Evolutionary conservation across 2,113 vertebrate genomes (phyloP).

Genomic region (Ammodramus savannarum): DNA sequence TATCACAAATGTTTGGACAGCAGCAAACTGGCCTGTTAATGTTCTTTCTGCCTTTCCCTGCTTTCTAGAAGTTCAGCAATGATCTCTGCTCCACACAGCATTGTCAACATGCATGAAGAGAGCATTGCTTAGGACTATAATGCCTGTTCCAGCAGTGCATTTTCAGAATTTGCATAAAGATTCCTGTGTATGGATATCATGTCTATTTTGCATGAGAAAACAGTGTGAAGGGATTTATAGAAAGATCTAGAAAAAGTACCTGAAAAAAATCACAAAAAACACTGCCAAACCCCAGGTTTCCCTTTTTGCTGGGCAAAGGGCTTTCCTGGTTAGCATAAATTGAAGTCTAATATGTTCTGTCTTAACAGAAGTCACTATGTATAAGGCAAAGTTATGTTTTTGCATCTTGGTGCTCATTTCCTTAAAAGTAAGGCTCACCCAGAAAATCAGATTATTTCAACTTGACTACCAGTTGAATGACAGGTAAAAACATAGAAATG

Average conservation of each 20-base stretch:
- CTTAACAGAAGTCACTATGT: not conserved
- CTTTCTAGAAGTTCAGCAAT: not conserved
- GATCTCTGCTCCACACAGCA: not conserved
- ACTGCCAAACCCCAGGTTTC: not conserved
- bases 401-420: not conserved
- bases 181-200: not conserved
- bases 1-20: not conserved
- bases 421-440: not conserved
- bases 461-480: not conserved
- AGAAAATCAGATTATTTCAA: not conserved
- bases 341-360: not conserved
- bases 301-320: not conserved
- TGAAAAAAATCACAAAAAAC: not conserved
- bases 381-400: not conserved
- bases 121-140: rapidly evolving
- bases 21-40: not conserved
- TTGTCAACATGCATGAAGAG: not conserved
- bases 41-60: not conserved
- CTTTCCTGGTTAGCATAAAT: not conserved
- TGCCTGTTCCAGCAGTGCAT: not conserved
- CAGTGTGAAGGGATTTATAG: not conserved
- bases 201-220: not conserved
- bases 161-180: not conserved
- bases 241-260: not conserved
- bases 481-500: not conserved